Evolutionary conservation across 2,888 invertebrate genomes (phyloP), one percentile per base, ranked within the genome.

Genomic region (Julus scandinavius): DNA sequence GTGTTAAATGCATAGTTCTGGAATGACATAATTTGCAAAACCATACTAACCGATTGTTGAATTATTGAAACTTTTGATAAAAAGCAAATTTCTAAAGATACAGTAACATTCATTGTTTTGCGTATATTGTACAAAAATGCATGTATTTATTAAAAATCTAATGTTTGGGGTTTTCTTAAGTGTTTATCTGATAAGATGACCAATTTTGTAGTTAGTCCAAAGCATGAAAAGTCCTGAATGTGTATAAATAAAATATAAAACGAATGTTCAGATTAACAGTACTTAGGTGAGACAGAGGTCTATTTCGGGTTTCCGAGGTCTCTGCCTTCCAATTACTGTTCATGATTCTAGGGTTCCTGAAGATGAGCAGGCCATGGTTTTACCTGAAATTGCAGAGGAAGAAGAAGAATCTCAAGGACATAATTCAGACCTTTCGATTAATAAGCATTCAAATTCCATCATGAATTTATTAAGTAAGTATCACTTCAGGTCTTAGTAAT

Each of bases 321-420:
- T 63, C 20, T 63, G 63, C 63, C 63, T 50, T 86, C 50, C 38
- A 45, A 29, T 29, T 87, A 17, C 1, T 40, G 20, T 40, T 38
- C 17, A 11, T 83, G 6, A 45, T 87, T 63, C 41, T 90, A 94
- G 94, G 89, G 93, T 94, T 45, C 94, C 94, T 1, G 93, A 94
- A 90, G 93, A 93, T 72, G 93, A 94, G 90, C 94, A 94, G 90
- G 93, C 93, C 63, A 93, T 94, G 92, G 93, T 93, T 90, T 90
- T 94, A 54, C 94, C 94, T 1, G 93, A 93, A 90, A 94, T 94
- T 87, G 91, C 92, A 17, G 94, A 94, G 90, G 94, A 94, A 89
- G 93, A 93, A 85, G 93, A 93, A 40, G 93, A 92, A 45, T 91
- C 89, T 89, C 15, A 90, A 88, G 89, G 89, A 45, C 83, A 86